phyloP scores from a whole-genome alignment of 2,113 vertebrate genomes.

The Gopherus flavomarginatus region DNA sequence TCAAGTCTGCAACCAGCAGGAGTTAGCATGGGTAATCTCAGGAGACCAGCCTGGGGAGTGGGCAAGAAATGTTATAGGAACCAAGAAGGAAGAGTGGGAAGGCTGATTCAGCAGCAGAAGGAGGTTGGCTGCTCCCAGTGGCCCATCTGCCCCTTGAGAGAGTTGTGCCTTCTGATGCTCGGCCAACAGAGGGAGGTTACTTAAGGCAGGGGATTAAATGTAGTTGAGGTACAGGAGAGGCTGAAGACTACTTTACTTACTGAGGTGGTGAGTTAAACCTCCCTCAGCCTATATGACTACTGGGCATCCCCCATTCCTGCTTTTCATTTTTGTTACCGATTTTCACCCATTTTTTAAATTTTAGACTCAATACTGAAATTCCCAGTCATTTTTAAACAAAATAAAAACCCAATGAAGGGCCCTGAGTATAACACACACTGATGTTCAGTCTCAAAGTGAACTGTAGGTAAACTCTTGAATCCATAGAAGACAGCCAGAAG shows the following conservation, averaged over 20 bases:
- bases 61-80: not conserved
- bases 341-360: not conserved
- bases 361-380: not conserved
- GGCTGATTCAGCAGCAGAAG: not conserved
- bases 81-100: rapidly evolving
- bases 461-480: not conserved
- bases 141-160: not conserved
- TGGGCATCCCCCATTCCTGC: not conserved
- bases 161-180: rapidly evolving
- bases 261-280: too few species aligned
- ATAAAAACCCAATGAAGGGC: not conserved
- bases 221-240: not conserved
- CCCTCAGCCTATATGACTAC: not conserved
- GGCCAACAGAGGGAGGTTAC: not conserved
- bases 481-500: not conserved
- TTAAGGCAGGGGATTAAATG: not conserved
- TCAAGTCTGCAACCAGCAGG: not conserved
- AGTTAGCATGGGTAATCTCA: not conserved
- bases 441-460: not conserved
- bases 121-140: not conserved
- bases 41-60: not conserved
- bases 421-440: not conserved
- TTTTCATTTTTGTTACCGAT: not conserved
- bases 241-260: not conserved
- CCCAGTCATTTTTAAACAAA: not conserved